Evolutionary conservation across 2,888 invertebrate species (phyloP).

Genomic region (Platynereis dumerilii): DNA sequence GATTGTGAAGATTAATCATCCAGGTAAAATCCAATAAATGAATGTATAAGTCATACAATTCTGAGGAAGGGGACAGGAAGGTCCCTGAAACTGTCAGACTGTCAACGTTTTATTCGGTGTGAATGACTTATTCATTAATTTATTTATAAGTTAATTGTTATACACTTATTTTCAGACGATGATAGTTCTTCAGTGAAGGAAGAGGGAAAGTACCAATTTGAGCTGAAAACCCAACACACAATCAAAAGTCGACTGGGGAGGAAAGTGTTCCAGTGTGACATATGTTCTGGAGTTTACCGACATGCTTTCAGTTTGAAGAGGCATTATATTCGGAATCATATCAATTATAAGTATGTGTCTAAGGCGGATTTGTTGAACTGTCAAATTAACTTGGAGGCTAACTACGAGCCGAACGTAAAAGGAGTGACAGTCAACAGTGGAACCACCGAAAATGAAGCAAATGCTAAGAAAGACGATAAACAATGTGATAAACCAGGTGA

Average conservation of each 20-base stretch:
- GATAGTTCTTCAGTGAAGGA: neutral
- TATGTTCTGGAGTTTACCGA: conserved; percentile 65
- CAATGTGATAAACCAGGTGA: neutral
- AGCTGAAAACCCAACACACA: conserved; percentile 28
- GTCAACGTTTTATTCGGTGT: too few relatives aligned
- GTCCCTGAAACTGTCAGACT: too few relatives aligned
- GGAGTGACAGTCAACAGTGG: neutral
- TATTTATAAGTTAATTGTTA: too few relatives aligned
- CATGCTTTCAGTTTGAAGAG: conserved; percentile 66
- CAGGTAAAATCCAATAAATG: too few relatives aligned
- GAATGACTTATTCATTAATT: too few relatives aligned
- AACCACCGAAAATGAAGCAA: neutral
- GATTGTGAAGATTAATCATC: too few relatives aligned
- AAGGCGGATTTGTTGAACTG: conserved; percentile 64
- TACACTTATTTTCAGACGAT: too few relatives aligned
- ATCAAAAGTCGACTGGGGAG: conserved; percentile 33
- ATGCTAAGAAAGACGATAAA: neutral
- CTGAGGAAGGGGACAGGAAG: too few relatives aligned
- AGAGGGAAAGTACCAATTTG: conserved; percentile 35
- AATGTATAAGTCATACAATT: too few relatives aligned
- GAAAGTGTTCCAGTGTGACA: conserved; percentile 67
- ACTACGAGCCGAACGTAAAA: neutral
- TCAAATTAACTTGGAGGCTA: conserved; percentile 50
- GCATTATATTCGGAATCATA: conserved; percentile 66
- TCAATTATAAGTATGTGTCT: conserved; percentile 64